Base-by-base conservation (phyloP, 2,113 vertebrate genomes). In the Clarias batrachus region DNA sequence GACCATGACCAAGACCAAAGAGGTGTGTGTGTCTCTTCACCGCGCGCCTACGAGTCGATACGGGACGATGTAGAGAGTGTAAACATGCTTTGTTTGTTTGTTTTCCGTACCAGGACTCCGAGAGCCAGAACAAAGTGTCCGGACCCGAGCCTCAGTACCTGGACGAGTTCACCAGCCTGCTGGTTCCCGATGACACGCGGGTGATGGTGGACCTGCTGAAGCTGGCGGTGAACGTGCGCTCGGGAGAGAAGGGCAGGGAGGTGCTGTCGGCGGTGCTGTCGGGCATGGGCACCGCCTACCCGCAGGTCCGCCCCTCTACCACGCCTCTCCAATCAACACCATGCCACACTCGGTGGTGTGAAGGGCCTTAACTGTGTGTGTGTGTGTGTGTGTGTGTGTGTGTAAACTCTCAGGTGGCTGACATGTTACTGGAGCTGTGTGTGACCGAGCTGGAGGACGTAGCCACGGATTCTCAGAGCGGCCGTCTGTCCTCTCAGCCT, bases 1-100 rank as follows among this genome's bases (percentile, higher is more conserved):
- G 91, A 99, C 98, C 84, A 99, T 99, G 98, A 97, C 98, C 70
- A 99, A 99, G 94, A 97, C 97, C 65, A 99, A 98, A 96, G 98
- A 98, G 94, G 95, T 92, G 65, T 23, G 76, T 7, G 2, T 33
- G 33, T n/a, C 21, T 0, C 21, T 37, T 57, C 19, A 37, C n/a
- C 16, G 16, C 27, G 62, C 8, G 19, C 8, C 30, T 33, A 33
- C 48, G 48, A 48, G 48, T 48, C 48, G 48, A 48, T 6, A 48
- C 48, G 48, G 48, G 7, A 8, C 48, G 6, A 8, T 48, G 1
- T 48, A 48, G 6, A 48, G 48, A 48, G 48, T 48, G 48, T 48
- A 48, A 48, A 48, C 6, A 11, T 54, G 74, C 4, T 70, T 0
- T 54, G 48, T 54, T 56, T 13, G 3, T 52, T 59, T 1, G 19